Conservation (phyloP, 2,797 vertebrate species). For the Enteromius fasciolatus region DNA sequence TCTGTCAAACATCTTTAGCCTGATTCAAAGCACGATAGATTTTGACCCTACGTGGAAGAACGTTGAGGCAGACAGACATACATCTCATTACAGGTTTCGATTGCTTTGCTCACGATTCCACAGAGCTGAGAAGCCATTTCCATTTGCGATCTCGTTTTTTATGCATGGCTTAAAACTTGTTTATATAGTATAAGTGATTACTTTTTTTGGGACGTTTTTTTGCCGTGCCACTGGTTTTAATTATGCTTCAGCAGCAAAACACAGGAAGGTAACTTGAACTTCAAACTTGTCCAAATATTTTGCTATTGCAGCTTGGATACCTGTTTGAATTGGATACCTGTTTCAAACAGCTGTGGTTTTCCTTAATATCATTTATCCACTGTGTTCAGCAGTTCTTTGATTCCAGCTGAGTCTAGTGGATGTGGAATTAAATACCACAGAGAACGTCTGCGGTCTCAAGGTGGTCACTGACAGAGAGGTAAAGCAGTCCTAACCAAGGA, state of each 20-base stretch:
- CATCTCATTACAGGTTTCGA: slow-evolving; percentile 63
- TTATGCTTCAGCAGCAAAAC: slow-evolving; percentile 8
- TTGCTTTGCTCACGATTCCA: slow-evolving; percentile 47
- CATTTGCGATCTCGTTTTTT: slow-evolving; percentile 46
- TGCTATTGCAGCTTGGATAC: neutral
- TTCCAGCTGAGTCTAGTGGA: slow-evolving; percentile 21
- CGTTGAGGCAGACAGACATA: slow-evolving; percentile 66
- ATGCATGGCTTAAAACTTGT: slow-evolving; percentile 46
- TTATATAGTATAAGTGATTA: slow-evolving; percentile 43
- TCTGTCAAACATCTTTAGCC: slow-evolving; percentile 78
- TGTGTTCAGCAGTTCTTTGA: slow-evolving; percentile 18
- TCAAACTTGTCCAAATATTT: slow-evolving; percentile 10
- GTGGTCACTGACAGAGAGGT: slow-evolving; percentile 10
- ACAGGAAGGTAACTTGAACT: slow-evolving; percentile 33
- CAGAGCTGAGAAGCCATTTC: slow-evolving; percentile 28
- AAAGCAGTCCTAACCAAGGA: neutral
- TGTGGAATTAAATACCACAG: slow-evolving; percentile 41
- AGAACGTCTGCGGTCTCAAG: slow-evolving; percentile 3
- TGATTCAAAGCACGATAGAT: slow-evolving; percentile 64
- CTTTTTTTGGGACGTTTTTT: slow-evolving; percentile 18
- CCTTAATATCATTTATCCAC: slow-evolving; percentile 19
- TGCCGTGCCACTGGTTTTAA: neutral
- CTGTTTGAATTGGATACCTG: slow-evolving; percentile 9
- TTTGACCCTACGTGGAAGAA: slow-evolving; percentile 65
- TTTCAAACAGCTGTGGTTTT: slow-evolving; percentile 14